These are phyloP conservation scores for Troilus luridus DNA, from an alignment of 2,888 invertebrate genomes.

Conservation along the genomic window DNA sequence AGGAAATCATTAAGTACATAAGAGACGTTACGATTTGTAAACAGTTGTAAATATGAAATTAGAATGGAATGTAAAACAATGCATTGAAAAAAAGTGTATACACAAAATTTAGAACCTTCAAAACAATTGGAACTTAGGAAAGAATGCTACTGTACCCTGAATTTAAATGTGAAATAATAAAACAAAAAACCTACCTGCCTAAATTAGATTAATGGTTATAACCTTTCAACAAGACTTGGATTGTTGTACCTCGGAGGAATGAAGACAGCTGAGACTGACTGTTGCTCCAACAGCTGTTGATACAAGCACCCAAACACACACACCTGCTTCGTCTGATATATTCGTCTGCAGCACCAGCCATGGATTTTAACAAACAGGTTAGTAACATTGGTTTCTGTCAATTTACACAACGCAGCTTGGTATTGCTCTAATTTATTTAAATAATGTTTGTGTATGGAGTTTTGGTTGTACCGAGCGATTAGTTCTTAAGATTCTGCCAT, in stretches of 20 bases:
- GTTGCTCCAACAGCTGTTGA: neutral
- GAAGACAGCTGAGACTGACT: constrained; percentile 39
- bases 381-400: neutral
- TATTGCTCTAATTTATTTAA: neutral
- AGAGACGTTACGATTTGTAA: no score
- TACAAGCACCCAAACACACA: neutral
- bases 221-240: neutral
- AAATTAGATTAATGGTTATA: neutral
- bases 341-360: neutral
- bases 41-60: no score
- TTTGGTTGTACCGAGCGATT: neutral
- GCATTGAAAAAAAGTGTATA: no score
- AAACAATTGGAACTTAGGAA: no score
- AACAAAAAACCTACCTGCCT: neutral
- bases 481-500: neutral
- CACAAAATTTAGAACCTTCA: no score
- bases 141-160: no score
- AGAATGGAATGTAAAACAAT: no score
- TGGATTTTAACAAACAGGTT: constrained; percentile 47
- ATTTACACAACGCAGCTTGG: neutral
- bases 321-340: constrained; percentile 13
- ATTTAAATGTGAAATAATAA: no score
- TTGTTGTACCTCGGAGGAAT: neutral
- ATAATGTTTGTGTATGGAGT: neutral
- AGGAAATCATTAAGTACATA: no score